phyloP scores from a whole-genome alignment of 2,113 vertebrate species.

The Nerophis lumbriciformis region DNA sequence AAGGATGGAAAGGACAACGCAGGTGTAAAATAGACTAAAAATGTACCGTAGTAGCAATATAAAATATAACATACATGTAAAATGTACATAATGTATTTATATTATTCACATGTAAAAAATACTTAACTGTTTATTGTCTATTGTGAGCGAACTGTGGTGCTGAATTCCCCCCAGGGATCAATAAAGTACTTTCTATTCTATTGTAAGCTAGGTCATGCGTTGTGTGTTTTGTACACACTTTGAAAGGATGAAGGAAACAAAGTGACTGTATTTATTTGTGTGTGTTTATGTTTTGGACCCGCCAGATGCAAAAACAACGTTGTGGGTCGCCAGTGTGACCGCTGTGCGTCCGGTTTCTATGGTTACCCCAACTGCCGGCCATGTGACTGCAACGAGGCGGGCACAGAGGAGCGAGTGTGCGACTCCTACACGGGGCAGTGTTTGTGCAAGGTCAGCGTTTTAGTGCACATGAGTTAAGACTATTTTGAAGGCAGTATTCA shows the following conservation, averaged over 20 bases:
- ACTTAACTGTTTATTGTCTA: too few species aligned
- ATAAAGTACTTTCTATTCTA: too few species aligned
- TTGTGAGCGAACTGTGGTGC: too few species aligned
- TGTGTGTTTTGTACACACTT: too few species aligned
- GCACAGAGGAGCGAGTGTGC: constrained; percentile 76
- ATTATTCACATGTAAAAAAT: too few species aligned
- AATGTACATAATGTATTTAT: too few species aligned
- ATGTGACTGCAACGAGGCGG: constrained; percentile 84
- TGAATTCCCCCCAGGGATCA: too few species aligned
- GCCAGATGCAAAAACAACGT: constrained; percentile 87
- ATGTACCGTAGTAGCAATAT: too few species aligned
- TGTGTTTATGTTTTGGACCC: background rate
- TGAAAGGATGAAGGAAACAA: background rate
- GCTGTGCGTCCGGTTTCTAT: constrained; percentile 83
- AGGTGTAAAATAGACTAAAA: too few species aligned
- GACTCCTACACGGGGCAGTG: constrained; percentile 82
- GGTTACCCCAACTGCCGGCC: constrained; percentile 82
- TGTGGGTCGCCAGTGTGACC: constrained; percentile 83
- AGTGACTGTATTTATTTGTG: background rate
- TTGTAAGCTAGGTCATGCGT: too few species aligned
- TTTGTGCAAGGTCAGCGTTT: constrained; percentile 84
- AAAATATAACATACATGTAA: too few species aligned
- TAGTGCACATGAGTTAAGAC: background rate
- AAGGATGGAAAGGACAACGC: too few species aligned
- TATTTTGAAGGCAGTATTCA: background rate